phyloP scores from a whole-genome alignment of 1,140 invertebrate species.

The Rhyacophila brunnea region DNA sequence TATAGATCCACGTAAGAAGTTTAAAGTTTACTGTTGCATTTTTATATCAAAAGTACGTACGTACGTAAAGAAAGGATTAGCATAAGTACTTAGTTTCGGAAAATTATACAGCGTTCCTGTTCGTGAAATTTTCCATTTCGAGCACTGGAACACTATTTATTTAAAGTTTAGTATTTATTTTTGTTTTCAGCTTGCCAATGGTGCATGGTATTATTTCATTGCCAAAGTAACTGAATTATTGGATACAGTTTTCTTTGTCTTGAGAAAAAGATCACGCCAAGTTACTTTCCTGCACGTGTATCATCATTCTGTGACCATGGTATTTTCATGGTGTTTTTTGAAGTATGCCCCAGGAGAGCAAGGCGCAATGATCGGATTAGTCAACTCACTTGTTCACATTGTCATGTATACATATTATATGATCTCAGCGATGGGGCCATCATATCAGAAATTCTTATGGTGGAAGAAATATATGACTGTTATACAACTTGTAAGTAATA shows the following conservation, averaged over 20 bases:
- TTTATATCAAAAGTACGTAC: too few species aligned
- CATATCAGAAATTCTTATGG: constrained; percentile 84
- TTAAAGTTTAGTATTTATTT: too few species aligned
- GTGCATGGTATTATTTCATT: constrained; percentile 57
- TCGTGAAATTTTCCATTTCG: too few species aligned
- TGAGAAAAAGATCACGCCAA: constrained; percentile 76
- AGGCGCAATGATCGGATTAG: constrained; percentile 58
- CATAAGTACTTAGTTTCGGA: too few species aligned
- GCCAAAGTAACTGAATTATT: constrained; percentile 64
- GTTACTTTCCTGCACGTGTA: constrained; percentile 75
- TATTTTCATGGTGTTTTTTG: constrained; percentile 57
- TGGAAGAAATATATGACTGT: constrained; percentile 90
- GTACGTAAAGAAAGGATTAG: too few species aligned
- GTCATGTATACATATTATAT: constrained; percentile 87
- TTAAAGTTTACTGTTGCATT: too few species aligned
- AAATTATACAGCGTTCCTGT: too few species aligned
- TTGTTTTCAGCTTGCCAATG: constrained; percentile 5
- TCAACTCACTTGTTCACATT: constrained; percentile 72
- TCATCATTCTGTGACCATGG: constrained; percentile 68
- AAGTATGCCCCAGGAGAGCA: constrained; percentile 61
- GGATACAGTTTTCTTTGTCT: constrained; percentile 79
- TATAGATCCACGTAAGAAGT: too few species aligned
- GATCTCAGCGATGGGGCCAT: constrained; percentile 75
- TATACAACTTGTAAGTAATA: constrained; percentile 71
- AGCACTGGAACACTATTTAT: too few species aligned